Percentiles rank a stretch among this genome's conserved stretches.
phyloP scores from a whole-genome alignment of 2,113 vertebrate species.

The Phrynocephalus versicolor region DNA sequence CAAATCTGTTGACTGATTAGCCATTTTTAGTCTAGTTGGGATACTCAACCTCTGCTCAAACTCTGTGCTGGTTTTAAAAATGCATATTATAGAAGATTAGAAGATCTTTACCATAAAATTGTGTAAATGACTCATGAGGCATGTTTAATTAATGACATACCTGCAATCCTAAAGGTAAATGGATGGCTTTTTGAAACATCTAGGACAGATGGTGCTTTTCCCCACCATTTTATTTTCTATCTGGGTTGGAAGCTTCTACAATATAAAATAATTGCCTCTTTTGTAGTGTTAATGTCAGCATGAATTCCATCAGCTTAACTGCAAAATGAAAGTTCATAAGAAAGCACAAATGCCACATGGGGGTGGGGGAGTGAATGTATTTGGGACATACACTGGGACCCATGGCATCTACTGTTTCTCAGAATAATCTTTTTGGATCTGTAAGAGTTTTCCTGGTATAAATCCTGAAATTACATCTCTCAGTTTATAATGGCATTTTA shows the following conservation, averaged over 20 bases:
- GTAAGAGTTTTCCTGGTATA: not conserved
- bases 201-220: not conserved
- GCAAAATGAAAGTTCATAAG: not conserved
- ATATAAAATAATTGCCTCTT: not conserved
- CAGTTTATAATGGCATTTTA: not conserved
- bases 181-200: not conserved
- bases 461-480: not conserved
- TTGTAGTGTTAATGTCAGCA: not conserved
- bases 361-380: not conserved
- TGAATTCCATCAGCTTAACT: not conserved
- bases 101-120: not conserved
- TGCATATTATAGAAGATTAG: not conserved
- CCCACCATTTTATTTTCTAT: not conserved
- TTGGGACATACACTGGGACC: no score
- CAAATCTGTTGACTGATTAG: no score
- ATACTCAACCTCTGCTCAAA: no score
- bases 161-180: not conserved
- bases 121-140: not conserved
- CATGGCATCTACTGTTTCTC: not conserved
- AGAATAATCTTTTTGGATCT: not conserved
- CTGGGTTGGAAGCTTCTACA: not conserved
- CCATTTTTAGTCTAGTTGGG: no score
- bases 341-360: not conserved
- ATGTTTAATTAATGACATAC: not conserved
- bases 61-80: no score